A percentile compares a stretch with the other conserved stretches of the same genome.
phyloP scores from a whole-genome alignment of 1,140 invertebrate species.

The Anagrus nilaparvatae region DNA sequence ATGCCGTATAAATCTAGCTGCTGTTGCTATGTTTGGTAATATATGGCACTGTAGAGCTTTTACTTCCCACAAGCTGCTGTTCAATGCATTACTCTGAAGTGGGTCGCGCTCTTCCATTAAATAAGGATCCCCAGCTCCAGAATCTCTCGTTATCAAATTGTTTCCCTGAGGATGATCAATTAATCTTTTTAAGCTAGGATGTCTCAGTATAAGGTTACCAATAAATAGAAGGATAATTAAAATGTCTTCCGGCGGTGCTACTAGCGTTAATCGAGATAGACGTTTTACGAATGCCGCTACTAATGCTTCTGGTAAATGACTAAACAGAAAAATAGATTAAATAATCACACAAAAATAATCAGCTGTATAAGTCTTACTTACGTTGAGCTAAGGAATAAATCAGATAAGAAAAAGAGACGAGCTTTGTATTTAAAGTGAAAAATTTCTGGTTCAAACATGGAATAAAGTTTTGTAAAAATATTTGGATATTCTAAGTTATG shows the following conservation, averaged over 20 bases:
- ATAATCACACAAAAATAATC: not conserved
- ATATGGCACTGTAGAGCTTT: conserved; percentile 63
- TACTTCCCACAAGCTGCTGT: conserved; percentile 89
- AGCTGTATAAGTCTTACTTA: conserved; percentile 45
- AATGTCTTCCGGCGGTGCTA: conserved; percentile 71
- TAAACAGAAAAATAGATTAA: conserved; percentile 34
- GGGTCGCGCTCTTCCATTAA: conserved; percentile 71
- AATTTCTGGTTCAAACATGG: conserved; percentile 80
- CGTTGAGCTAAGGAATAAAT: conserved; percentile 87
- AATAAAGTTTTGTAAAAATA: conserved; percentile 89
- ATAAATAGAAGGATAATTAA: conserved; percentile 73
- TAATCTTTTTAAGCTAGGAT: conserved; percentile 72
- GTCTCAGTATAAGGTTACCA: conserved; percentile 76
- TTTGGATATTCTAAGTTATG: conserved; percentile 94
- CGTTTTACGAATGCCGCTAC: conserved; percentile 91
- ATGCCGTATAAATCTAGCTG: conserved; percentile 58
- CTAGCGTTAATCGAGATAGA: conserved; percentile 68
- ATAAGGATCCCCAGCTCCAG: conserved; percentile 62
- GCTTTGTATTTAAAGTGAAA: conserved; percentile 85
- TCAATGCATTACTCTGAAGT: conserved; percentile 62
- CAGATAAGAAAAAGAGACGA: conserved; percentile 74
- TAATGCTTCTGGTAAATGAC: conserved; percentile 81
- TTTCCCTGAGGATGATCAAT: conserved; percentile 50
- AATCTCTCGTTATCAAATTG: conserved; percentile 17
- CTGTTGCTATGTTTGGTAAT: conserved; percentile 57